Evolutionary conservation across 2,113 vertebrate species (phyloP).

Genomic region (Heptranchias perlo): DNA sequence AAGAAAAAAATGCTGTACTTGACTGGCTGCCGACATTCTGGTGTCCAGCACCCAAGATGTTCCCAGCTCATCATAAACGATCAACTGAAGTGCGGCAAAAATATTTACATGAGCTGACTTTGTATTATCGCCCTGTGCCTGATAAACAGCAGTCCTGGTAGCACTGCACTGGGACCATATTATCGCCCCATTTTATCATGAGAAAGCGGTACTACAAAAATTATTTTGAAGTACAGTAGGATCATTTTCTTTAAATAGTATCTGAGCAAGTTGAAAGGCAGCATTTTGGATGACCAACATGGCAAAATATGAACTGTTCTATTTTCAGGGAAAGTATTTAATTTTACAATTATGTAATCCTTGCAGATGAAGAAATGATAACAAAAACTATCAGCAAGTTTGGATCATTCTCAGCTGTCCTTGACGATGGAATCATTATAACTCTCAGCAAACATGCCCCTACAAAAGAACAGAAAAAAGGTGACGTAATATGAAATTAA

Average conservation of each 20-base stretch:
- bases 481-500: constrained; percentile 54
- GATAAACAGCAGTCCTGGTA: not conserved
- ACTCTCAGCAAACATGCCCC: constrained; percentile 74
- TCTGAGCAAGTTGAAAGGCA: not conserved
- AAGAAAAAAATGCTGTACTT: not conserved
- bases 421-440: constrained; percentile 75
- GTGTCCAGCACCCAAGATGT: not conserved
- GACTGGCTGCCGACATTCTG: not conserved
- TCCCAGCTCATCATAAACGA: not conserved
- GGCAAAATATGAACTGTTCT: not conserved
- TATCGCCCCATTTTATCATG: not conserved
- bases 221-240: not conserved
- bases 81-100: not conserved
- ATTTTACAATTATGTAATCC: constrained; percentile 33
- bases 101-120: not conserved
- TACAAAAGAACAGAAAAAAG: constrained; percentile 60
- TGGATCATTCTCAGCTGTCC: constrained; percentile 75
- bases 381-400: constrained; percentile 57
- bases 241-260: not conserved
- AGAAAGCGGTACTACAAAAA: not conserved
- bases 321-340: not conserved
- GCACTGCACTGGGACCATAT: not conserved
- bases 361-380: constrained; percentile 43
- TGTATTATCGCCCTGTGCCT: not conserved
- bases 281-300: not conserved